These are phyloP conservation scores for Anaspis maculata DNA, from an alignment of 2,888 invertebrate genomes.

Conservation along the genomic window DNA sequence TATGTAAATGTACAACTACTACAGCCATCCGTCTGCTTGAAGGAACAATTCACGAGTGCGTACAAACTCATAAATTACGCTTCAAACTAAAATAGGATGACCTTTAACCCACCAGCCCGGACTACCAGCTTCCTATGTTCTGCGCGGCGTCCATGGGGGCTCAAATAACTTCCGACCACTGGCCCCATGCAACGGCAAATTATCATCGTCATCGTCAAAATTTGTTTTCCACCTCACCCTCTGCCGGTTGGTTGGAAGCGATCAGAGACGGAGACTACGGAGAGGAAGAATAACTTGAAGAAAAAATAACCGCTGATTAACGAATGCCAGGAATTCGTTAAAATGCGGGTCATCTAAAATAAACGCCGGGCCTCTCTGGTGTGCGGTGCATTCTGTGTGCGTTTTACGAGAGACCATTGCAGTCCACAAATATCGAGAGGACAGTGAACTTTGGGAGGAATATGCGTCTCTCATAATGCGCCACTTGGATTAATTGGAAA, in stretches of 20 bases:
- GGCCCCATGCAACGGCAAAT: no score
- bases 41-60: no score
- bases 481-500: slow-evolving; percentile 1
- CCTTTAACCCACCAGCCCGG: slow-evolving; percentile 6
- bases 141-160: background rate
- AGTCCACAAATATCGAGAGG: slow-evolving; percentile 20
- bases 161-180: background rate
- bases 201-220: no score
- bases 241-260: no score
- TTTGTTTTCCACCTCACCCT: no score
- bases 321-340: slow-evolving; percentile 14
- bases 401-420: slow-evolving; percentile 13
- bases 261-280: no score
- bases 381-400: slow-evolving; percentile 14
- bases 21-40: no score
- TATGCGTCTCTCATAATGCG: slow-evolving; percentile 14
- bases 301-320: background rate
- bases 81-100: slow-evolving; percentile 6
- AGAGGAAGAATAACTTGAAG: no score
- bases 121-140: no score
- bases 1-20: slow-evolving; percentile 11
- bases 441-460: slow-evolving; percentile 22
- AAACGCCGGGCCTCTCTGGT: slow-evolving; percentile 8
- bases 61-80: background rate
- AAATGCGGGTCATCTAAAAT: slow-evolving; percentile 20